Evolutionary conservation across 2,888 invertebrate genomes (phyloP).

Genomic region (Lampropteryx suffumata): DNA sequence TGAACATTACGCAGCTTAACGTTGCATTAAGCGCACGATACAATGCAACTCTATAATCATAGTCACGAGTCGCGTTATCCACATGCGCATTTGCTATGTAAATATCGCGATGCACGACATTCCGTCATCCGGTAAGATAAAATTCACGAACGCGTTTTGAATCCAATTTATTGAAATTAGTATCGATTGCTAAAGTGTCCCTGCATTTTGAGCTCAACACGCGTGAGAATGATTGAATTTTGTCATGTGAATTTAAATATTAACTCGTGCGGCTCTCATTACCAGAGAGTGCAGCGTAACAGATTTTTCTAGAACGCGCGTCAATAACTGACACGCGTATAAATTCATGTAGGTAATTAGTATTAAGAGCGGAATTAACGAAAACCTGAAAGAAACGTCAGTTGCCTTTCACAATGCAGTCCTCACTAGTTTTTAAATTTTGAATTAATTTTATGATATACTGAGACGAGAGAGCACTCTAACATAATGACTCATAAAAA

Average conservation of each 20-base stretch:
- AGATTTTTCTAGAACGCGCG: conserved; percentile 55
- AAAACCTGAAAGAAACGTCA: conserved; percentile 52
- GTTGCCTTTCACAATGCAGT: conserved; percentile 59
- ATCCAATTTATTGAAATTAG: conserved; percentile 44
- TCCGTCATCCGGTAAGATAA: conserved; percentile 47
- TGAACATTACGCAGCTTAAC: conserved; percentile 63
- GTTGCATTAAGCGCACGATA: conserved; percentile 68
- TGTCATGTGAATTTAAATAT: conserved; percentile 41
- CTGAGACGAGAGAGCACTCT: conserved; percentile 40
- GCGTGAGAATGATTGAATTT: conserved; percentile 27
- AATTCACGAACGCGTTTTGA: conserved; percentile 41
- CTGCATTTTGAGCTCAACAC: conserved; percentile 34
- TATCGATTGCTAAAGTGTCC: conserved; percentile 47
- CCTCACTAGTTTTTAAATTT: conserved; percentile 60
- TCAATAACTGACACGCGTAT: conserved; percentile 39
- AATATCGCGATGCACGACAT: conserved; percentile 66
- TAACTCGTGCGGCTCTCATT: conserved; percentile 41
- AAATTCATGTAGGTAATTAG: no score
- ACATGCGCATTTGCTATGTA: conserved; percentile 65
- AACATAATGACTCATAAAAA: conserved; percentile 58
- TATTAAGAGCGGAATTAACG: conserved; percentile 48
- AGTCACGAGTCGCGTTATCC: conserved; percentile 65
- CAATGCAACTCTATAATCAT: conserved; percentile 66
- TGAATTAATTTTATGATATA: conserved; percentile 52
- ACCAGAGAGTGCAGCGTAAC: conserved; percentile 35